These are phyloP conservation scores for Desoria tigrina DNA, from an alignment of 2,888 invertebrate species.

Conservation along the genomic window DNA sequence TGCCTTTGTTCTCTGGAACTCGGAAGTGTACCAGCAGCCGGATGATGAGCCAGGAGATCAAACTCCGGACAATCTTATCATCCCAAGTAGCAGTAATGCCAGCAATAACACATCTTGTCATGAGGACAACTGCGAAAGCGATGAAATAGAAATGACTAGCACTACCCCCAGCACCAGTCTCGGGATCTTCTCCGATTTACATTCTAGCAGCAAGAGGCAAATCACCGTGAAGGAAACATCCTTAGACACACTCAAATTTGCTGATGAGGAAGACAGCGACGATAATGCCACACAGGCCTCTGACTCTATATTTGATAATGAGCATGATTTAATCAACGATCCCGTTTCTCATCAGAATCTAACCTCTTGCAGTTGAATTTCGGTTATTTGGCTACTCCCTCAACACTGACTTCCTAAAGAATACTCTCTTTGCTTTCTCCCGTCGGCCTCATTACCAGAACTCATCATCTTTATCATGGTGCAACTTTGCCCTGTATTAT, in stretches of 20 bases:
- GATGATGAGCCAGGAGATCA: slow-evolving; percentile 8
- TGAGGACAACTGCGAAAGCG: slow-evolving; percentile 13
- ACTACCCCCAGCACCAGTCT: slow-evolving; percentile 12
- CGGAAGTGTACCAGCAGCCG: slow-evolving; percentile 40
- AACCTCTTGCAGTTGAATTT: slow-evolving; percentile 11
- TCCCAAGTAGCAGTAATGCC: slow-evolving; percentile 10
- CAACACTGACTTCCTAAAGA: neutral
- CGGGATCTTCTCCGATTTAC: slow-evolving; percentile 15
- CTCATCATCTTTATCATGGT: neutral
- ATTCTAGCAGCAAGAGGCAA: slow-evolving; percentile 9
- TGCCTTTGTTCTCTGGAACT: slow-evolving; percentile 54
- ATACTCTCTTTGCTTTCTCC: neutral
- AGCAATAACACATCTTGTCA: slow-evolving; percentile 7
- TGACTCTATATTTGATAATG: slow-evolving; percentile 29
- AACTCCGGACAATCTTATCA: slow-evolving; percentile 19
- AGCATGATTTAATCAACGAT: slow-evolving; percentile 18
- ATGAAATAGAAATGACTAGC: slow-evolving; percentile 20
- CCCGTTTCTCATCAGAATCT: slow-evolving; percentile 2
- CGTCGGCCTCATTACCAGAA: slow-evolving; percentile 5
- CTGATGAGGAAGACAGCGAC: slow-evolving; percentile 47
- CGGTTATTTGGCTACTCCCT: neutral
- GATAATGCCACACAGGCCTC: slow-evolving; percentile 30
- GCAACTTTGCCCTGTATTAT: neutral
- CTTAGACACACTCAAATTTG: slow-evolving; percentile 50
- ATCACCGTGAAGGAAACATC: slow-evolving; percentile 45